phyloP scores from a whole-genome alignment of 2,888 invertebrate genomes.

The Celastrina argiolus region DNA sequence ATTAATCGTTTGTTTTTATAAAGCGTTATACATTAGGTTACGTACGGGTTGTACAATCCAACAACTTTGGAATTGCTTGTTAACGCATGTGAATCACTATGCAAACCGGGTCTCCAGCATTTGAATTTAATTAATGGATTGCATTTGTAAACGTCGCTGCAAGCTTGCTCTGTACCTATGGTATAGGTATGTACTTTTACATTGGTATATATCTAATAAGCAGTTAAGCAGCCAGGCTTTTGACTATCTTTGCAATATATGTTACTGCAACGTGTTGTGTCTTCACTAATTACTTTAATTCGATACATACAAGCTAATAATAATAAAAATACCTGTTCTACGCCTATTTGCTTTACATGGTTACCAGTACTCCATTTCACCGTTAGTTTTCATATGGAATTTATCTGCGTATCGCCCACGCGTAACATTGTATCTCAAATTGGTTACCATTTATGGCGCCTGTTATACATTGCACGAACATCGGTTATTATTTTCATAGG shows the following conservation, averaged over 20 bases:
- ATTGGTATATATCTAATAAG: background rate
- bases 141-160: background rate
- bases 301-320: too few species aligned
- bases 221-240: too few species aligned
- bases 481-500: slow-evolving; percentile 18
- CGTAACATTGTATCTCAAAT: slow-evolving; percentile 32
- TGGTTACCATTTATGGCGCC: slow-evolving; percentile 22
- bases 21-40: background rate
- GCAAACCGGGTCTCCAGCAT: background rate
- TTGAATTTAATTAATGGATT: background rate
- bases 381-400: slow-evolving; percentile 13
- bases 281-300: too few species aligned
- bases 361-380: background rate
- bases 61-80: background rate
- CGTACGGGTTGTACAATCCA: background rate
- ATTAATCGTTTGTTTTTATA: slow-evolving; percentile 23
- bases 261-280: too few species aligned
- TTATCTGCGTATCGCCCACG: slow-evolving; percentile 25
- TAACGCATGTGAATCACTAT: slow-evolving; percentile 8
- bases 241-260: too few species aligned
- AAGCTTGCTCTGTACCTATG: background rate
- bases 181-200: background rate
- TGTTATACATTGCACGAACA: slow-evolving; percentile 22
- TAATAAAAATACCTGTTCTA: background rate
- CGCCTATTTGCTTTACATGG: background rate